Evolutionary conservation across 2,888 invertebrate species (phyloP).

Genomic region (Xestia c-nigrum): DNA sequence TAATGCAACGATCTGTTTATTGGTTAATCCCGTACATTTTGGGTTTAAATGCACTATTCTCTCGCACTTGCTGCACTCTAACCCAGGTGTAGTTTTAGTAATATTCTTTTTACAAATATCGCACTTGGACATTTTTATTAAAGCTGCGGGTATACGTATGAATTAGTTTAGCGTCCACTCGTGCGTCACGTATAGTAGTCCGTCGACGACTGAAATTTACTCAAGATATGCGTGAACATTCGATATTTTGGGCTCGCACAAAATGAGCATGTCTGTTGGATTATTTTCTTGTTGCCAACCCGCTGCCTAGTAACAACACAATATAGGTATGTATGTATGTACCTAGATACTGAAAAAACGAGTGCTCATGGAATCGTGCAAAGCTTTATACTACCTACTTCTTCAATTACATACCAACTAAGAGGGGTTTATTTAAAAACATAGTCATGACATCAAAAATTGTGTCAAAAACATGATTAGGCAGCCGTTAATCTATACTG

Average conservation of each 20-base stretch:
- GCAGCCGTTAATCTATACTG: neutral
- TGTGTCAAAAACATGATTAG: neutral
- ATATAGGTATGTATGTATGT: neutral
- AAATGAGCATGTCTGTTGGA: conserved; percentile 34
- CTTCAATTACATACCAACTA: neutral
- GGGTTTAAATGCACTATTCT: no score
- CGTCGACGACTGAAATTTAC: conserved; percentile 20
- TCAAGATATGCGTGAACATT: conserved; percentile 51
- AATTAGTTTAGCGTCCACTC: no score
- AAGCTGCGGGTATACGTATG: no score
- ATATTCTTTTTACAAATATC: no score
- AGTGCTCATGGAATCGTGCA: neutral
- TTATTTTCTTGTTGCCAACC: conserved; percentile 21
- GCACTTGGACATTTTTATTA: no score
- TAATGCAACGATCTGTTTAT: no score
- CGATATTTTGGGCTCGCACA: conserved; percentile 39
- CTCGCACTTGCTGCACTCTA: no score
- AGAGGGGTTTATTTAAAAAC: neutral
- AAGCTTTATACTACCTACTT: neutral
- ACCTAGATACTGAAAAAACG: neutral
- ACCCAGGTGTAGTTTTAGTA: no score
- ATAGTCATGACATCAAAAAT: no score
- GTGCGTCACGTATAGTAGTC: no score
- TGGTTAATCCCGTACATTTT: no score
- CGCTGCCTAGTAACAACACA: conserved; percentile 5